Evolutionary conservation across 1,140 invertebrate genomes (phyloP).

Genomic region (Hylaeus volcanicus): DNA sequence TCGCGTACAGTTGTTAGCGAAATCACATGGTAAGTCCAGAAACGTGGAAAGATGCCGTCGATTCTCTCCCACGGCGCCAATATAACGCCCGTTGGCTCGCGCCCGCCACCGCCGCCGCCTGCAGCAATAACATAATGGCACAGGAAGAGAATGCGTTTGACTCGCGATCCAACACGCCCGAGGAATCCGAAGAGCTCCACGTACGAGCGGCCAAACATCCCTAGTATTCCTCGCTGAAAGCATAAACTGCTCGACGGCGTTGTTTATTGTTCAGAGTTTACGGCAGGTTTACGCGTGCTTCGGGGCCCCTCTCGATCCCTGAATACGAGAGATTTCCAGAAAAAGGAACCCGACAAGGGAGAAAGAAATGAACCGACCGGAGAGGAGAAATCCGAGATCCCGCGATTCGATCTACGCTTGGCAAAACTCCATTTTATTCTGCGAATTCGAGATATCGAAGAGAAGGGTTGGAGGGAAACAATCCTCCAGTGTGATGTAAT

Average conservation of each 20-base stretch:
- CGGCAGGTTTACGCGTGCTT: slow-evolving; percentile 56
- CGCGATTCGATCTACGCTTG: slow-evolving; percentile 24
- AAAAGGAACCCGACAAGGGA: slow-evolving; percentile 17
- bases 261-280: slow-evolving; percentile 63
- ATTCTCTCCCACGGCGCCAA: slow-evolving; percentile 53
- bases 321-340: slow-evolving; percentile 31
- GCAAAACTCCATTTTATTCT: slow-evolving; percentile 12
- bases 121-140: slow-evolving; percentile 74
- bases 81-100: slow-evolving; percentile 54
- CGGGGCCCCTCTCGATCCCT: slow-evolving; percentile 1
- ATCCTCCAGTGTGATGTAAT: neutral
- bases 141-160: slow-evolving; percentile 75
- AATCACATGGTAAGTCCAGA: neutral
- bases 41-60: slow-evolving; percentile 36
- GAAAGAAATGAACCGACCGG: neutral
- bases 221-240: slow-evolving; percentile 65
- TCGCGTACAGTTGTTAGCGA: neutral
- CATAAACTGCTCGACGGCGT: slow-evolving; percentile 61
- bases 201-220: slow-evolving; percentile 66
- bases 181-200: slow-evolving; percentile 71
- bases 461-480: neutral
- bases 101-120: slow-evolving; percentile 53
- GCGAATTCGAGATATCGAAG: neutral
- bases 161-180: slow-evolving; percentile 75
- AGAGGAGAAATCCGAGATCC: slow-evolving; percentile 10